Evolutionary conservation across 2,888 invertebrate species (phyloP).

Genomic region (Syrista parreyssii): DNA sequence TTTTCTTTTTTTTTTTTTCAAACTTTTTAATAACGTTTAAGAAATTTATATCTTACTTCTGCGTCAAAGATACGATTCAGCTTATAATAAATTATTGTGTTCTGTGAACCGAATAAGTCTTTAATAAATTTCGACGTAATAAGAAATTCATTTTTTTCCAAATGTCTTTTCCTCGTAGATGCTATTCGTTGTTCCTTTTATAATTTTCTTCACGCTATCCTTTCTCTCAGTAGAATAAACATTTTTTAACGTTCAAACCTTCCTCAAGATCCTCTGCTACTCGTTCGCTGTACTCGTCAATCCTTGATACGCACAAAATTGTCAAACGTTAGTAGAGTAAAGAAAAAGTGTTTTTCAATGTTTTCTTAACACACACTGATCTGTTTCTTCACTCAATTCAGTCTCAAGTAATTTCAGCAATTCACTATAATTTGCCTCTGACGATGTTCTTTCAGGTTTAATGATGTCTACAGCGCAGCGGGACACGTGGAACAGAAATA

Average conservation of each 20-base stretch:
- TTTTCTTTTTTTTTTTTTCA: not conserved
- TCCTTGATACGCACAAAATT: not conserved
- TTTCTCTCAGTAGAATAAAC: not conserved
- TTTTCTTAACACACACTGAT: not conserved
- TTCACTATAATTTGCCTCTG: not conserved
- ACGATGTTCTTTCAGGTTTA: no score
- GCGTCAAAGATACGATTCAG: not conserved
- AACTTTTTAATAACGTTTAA: not conserved
- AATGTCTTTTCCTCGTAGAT: not conserved
- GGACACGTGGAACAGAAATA: not conserved
- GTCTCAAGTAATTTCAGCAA: not conserved
- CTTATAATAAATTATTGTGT: not conserved
- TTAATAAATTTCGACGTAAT: not conserved
- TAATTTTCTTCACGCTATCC: not conserved
- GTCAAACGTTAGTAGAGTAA: not conserved
- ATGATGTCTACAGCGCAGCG: not conserved
- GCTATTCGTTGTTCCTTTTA: not conserved
- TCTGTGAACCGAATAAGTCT: not conserved
- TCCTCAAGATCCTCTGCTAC: not conserved
- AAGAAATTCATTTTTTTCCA: not conserved
- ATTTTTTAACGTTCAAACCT: not conserved
- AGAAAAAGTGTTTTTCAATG: not conserved
- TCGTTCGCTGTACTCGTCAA: not conserved
- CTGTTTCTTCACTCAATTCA: not conserved
- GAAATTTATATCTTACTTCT: not conserved